Evolutionary conservation across 2,797 vertebrate genomes (phyloP).

Genomic region (Poeciliopsis paucimaculata): DNA sequence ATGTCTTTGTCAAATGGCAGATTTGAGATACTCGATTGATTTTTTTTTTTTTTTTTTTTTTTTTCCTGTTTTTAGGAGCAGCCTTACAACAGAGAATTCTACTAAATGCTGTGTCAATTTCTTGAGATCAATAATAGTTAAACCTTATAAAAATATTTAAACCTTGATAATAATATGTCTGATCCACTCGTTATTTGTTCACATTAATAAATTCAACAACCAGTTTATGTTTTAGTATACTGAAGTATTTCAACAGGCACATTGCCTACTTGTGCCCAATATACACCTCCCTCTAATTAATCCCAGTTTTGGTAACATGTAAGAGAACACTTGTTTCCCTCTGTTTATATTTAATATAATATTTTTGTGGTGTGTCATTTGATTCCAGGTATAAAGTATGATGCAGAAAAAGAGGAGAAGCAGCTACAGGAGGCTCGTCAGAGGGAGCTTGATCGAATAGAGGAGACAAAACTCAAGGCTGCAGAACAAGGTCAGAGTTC

Average conservation of each 20-base stretch:
- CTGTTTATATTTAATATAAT: slow-evolving; percentile 7
- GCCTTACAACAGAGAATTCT: background rate
- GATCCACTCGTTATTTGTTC: background rate
- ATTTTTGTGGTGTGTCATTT: background rate
- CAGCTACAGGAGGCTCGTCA: slow-evolving; percentile 92
- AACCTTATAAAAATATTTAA: background rate
- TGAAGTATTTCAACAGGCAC: background rate
- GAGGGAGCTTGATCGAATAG: slow-evolving; percentile 93
- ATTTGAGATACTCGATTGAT: background rate
- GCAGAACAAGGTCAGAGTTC: slow-evolving; percentile 87
- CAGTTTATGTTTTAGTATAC: background rate
- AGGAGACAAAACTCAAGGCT: slow-evolving; percentile 94
- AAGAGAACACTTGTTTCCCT: background rate
- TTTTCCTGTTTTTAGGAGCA: background rate
- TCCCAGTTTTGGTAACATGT: background rate
- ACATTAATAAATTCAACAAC: background rate
- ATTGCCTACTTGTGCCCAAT: background rate
- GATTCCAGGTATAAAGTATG: slow-evolving; percentile 92
- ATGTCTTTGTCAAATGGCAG: background rate
- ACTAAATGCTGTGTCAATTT: background rate
- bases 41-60: background rate
- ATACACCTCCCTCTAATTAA: slow-evolving; percentile 30
- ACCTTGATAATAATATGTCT: background rate
- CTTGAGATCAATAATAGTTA: background rate
- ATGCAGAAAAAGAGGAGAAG: slow-evolving; percentile 93